A percentile compares a stretch with the other conserved stretches of the same genome.
Conservation (phyloP, 2,888 invertebrate species). For the Reticulitermes lucifugus region DNA sequence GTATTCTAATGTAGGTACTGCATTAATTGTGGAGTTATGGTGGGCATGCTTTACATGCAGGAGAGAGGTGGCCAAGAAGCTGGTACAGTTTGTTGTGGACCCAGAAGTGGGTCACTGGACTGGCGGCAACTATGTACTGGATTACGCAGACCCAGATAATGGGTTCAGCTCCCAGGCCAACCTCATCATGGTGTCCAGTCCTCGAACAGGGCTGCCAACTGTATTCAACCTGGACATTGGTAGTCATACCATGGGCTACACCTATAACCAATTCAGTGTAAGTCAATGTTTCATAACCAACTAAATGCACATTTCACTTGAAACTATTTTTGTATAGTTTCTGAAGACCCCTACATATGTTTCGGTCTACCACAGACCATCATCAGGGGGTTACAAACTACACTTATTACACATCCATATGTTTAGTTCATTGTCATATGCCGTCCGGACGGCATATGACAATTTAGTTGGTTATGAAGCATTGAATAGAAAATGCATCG, state of each 20-base stretch:
- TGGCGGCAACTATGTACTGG: conserved; percentile 79
- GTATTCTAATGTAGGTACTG: too few relatives aligned
- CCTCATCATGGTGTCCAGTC: conserved; percentile 74
- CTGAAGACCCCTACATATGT: too few relatives aligned
- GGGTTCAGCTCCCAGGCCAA: conserved; percentile 72
- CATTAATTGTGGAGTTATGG: neutral
- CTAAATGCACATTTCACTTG: too few relatives aligned
- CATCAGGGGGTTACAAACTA: too few relatives aligned
- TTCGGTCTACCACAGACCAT: too few relatives aligned
- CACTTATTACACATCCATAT: too few relatives aligned
- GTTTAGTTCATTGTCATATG: too few relatives aligned
- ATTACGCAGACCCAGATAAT: conserved; percentile 73
- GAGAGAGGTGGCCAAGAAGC: conserved; percentile 9
- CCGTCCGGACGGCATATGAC: too few relatives aligned
- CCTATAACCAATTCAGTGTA: conserved; percentile 72
- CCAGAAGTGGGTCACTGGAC: conserved; percentile 72
- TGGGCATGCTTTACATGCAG: conserved; percentile 12
- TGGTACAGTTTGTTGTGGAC: conserved; percentile 58
- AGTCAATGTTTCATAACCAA: conserved; percentile 56
- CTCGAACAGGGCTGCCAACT: conserved; percentile 73
- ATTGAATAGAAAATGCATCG: too few relatives aligned
- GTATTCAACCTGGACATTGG: conserved; percentile 70
- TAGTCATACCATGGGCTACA: conserved; percentile 69
- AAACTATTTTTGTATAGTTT: too few relatives aligned
- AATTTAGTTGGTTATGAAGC: too few relatives aligned